Percentiles rank a stretch among this genome's conserved stretches.
Conservation (phyloP, 2,888 invertebrate genomes). For the Nomada fabriciana region DNA sequence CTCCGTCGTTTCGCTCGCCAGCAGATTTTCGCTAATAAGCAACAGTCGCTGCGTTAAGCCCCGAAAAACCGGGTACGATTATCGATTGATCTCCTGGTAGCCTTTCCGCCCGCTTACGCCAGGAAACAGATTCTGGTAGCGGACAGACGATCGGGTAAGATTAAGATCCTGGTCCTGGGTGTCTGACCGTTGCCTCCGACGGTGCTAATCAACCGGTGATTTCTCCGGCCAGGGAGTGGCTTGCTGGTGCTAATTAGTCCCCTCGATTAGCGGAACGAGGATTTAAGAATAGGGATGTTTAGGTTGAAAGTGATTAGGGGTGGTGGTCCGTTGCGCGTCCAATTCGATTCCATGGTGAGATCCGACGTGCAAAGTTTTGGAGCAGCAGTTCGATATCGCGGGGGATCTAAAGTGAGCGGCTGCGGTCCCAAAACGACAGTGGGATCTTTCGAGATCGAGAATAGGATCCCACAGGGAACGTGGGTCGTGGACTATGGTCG, state of each 20-base stretch:
- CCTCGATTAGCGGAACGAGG: not conserved
- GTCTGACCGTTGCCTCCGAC: slow-evolving; percentile 6
- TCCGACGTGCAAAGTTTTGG: no score
- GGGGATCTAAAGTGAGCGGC: not conserved
- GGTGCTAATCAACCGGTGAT: slow-evolving; percentile 48
- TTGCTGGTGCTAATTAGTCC: slow-evolving; percentile 54
- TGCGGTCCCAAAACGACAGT: slow-evolving; percentile 1
- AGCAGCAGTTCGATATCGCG: no score
- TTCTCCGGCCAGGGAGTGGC: slow-evolving; percentile 28
- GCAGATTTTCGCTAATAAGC: slow-evolving; percentile 78
- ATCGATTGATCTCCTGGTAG: slow-evolving; percentile 58
- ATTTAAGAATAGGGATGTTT: not conserved
- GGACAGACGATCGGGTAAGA: slow-evolving; percentile 27
- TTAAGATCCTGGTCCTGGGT: slow-evolving; percentile 20
- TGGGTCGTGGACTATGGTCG: slow-evolving; percentile 73
- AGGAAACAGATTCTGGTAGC: slow-evolving; percentile 11
- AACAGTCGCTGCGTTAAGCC: slow-evolving; percentile 49
- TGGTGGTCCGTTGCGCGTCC: not conserved
- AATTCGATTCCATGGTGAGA: slow-evolving; percentile 12
- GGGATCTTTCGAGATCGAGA: slow-evolving; percentile 21
- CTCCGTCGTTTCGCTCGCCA: slow-evolving; percentile 37
- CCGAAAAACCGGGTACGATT: slow-evolving; percentile 59
- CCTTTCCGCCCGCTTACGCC: slow-evolving; percentile 34
- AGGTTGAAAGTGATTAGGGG: not conserved
- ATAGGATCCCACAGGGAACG: slow-evolving; percentile 47